Conservation (phyloP, 2,797 vertebrate genomes). For the Sandelia bainsii region DNA sequence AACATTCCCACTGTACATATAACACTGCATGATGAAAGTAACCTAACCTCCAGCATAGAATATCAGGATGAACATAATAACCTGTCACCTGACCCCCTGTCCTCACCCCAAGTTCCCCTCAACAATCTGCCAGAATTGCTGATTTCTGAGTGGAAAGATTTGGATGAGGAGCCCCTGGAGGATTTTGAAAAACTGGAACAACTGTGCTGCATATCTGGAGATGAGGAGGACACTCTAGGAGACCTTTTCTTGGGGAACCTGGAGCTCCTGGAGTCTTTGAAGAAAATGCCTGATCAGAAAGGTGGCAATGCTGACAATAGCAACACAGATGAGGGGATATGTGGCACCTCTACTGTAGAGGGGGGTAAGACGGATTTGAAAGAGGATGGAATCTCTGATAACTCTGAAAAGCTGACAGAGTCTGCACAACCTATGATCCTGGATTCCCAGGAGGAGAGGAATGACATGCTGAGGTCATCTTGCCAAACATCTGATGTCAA, state of each 20-base stretch:
- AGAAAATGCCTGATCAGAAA: conserved; percentile 81
- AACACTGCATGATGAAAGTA: conserved; percentile 63
- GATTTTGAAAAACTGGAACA: conserved; percentile 89
- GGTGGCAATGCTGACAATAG: conserved; percentile 17
- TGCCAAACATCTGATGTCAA: conserved; percentile 73
- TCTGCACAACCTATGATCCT: conserved; percentile 35
- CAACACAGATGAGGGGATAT: conserved; percentile 38
- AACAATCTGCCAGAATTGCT: conserved; percentile 84
- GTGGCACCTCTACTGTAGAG: conserved; percentile 44
- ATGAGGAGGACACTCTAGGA: conserved; percentile 84
- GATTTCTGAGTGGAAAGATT: conserved; percentile 89
- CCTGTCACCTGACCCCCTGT: conserved; percentile 39
- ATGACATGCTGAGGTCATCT: conserved; percentile 46
- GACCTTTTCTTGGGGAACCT: conserved; percentile 85
- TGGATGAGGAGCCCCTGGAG: conserved; percentile 87
- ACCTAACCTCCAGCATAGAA: conserved; percentile 51
- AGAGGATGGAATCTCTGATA: conserved; percentile 51
- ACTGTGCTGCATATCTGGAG: conserved; percentile 86
- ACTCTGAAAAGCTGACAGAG: conserved; percentile 39
- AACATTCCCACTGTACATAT: conserved; percentile 71
- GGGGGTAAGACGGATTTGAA: conserved; percentile 52
- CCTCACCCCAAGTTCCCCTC: conserved; percentile 72
- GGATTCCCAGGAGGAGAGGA: conserved; percentile 60
- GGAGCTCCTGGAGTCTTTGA: conserved; percentile 85
- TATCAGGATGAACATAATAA: conserved; percentile 60